Percentiles rank a stretch among this genome's conserved stretches.
Evolutionary conservation across 2,888 invertebrate genomes (phyloP).

Genomic region (Sipunculus nudus): DNA sequence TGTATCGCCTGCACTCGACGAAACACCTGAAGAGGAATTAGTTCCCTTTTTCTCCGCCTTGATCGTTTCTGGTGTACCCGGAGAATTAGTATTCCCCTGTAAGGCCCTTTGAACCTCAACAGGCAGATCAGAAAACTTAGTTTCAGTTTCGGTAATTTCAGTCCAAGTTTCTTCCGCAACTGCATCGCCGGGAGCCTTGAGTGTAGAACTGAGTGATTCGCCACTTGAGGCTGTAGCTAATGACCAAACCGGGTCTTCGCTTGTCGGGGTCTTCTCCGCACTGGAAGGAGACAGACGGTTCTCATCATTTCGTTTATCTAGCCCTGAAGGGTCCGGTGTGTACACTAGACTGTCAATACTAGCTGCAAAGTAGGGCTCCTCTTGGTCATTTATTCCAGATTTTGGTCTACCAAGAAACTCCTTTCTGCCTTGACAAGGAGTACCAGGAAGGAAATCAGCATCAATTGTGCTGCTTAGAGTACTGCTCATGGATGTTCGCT

Average conservation of each 20-base stretch:
- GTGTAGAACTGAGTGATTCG: slow-evolving; percentile 12
- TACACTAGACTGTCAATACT: slow-evolving; percentile 37
- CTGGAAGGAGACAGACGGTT: neutral
- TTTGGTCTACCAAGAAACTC: slow-evolving; percentile 1
- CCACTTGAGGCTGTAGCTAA: too few relatives aligned
- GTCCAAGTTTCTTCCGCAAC: slow-evolving; percentile 10
- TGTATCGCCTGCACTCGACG: too few relatives aligned
- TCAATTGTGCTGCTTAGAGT: too few relatives aligned
- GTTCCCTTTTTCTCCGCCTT: too few relatives aligned
- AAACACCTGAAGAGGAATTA: too few relatives aligned
- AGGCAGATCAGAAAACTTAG: neutral
- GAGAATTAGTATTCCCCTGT: too few relatives aligned
- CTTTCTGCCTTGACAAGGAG: slow-evolving; percentile 13
- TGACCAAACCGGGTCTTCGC: too few relatives aligned
- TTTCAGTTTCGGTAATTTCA: slow-evolving; percentile 1
- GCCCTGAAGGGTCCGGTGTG: slow-evolving; percentile 15
- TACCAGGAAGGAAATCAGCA: neutral
- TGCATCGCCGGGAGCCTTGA: slow-evolving; percentile 13
- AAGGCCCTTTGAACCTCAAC: neutral
- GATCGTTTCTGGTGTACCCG: too few relatives aligned
- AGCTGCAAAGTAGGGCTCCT: slow-evolving; percentile 25
- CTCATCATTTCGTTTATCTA: slow-evolving; percentile 13
- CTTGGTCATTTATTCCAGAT: slow-evolving; percentile 5
- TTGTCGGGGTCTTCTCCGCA: neutral
- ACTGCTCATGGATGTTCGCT: slow-evolving; percentile 62